Conservation (phyloP, 2,113 vertebrate species). For the Phaethornis superciliosus region DNA sequence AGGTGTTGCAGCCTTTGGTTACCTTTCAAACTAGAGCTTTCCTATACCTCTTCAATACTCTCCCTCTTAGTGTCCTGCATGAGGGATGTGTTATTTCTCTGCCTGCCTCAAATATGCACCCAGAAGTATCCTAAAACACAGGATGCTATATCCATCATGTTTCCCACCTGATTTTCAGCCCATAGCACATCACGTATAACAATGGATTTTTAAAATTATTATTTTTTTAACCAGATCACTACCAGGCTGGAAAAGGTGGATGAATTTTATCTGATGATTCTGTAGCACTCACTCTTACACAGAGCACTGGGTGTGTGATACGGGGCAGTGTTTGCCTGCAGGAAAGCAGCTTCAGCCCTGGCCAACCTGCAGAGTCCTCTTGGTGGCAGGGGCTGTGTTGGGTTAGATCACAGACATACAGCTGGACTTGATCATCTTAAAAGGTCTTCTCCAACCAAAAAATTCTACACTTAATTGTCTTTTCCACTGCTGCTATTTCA, state of each 20-base stretch:
- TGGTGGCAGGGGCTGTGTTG: background rate
- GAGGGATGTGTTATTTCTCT: background rate
- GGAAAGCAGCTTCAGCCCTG: background rate
- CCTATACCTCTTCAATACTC: too few species aligned
- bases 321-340: background rate
- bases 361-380: background rate
- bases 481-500: background rate
- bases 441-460: too few species aligned
- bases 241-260: background rate
- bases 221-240: too few species aligned
- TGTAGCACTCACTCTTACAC: background rate
- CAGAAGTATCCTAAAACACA: background rate
- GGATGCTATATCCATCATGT: background rate
- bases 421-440: too few species aligned
- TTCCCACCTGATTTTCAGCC: background rate
- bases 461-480: background rate
- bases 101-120: background rate
- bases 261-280: background rate
- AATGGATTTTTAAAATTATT: background rate
- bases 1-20: background rate
- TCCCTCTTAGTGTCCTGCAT: background rate
- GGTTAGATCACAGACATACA: background rate
- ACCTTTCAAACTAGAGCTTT: background rate
- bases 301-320: background rate
- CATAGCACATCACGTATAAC: background rate